Evolutionary conservation across 2,888 invertebrate species (phyloP).

Genomic region (Brassicogethes aeneus): DNA sequence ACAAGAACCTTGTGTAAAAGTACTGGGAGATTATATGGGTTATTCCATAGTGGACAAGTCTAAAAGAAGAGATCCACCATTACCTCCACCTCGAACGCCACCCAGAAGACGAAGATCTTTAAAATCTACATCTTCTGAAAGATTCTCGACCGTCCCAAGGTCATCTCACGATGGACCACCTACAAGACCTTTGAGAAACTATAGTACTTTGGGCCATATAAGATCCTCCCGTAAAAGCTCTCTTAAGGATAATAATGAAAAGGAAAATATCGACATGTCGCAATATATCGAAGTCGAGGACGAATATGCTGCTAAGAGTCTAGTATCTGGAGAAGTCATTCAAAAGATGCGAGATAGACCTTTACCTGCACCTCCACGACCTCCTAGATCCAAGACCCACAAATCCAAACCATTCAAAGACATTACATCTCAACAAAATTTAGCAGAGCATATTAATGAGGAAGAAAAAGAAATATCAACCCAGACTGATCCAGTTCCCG

Average conservation of each 20-base stretch:
- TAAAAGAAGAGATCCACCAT: slow-evolving; percentile 37
- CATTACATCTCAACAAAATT: slow-evolving; percentile 32
- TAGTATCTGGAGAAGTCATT: slow-evolving; percentile 67
- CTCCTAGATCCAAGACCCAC: too few relatives aligned
- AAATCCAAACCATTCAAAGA: slow-evolving; percentile 29
- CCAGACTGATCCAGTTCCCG: slow-evolving; percentile 77
- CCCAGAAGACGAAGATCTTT: slow-evolving; percentile 43
- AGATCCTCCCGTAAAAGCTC: slow-evolving; percentile 42
- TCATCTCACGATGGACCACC: slow-evolving; percentile 42
- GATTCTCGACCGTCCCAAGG: slow-evolving; percentile 64
- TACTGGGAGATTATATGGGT: slow-evolving; percentile 44
- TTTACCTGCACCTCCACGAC: slow-evolving; percentile 77
- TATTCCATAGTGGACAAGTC: slow-evolving; percentile 73
- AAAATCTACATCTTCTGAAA: slow-evolving; percentile 33
- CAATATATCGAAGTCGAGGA: slow-evolving; percentile 56
- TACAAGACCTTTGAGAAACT: slow-evolving; percentile 49
- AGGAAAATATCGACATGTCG: slow-evolving; percentile 40
- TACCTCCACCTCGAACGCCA: slow-evolving; percentile 54
- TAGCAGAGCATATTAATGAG: slow-evolving; percentile 11
- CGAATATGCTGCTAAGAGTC: slow-evolving; percentile 49
- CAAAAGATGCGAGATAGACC: slow-evolving; percentile 81
- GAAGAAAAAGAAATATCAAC: slow-evolving; percentile 56
- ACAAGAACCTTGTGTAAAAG: slow-evolving; percentile 35
- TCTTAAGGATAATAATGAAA: slow-evolving; percentile 40
- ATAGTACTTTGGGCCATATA: slow-evolving; percentile 50